Evolutionary conservation across 2,797 vertebrate species (phyloP).

Genomic region (Zalophus californianus): DNA sequence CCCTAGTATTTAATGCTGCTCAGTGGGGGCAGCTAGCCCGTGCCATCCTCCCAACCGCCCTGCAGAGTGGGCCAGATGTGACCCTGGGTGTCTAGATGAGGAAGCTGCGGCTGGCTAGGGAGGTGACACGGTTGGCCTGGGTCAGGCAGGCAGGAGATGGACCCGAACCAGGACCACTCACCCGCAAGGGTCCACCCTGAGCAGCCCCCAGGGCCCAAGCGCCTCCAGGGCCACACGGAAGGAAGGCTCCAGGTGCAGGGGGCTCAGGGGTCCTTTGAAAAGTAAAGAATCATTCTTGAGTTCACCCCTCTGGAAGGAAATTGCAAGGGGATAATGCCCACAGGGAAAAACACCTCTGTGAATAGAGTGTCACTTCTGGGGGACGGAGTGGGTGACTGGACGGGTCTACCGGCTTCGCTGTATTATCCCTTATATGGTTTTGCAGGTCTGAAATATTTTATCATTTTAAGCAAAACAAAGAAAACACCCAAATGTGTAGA

Average conservation of each 20-base stretch:
- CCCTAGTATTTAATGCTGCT: neutral
- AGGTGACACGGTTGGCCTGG: neutral
- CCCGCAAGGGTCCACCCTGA: neutral
- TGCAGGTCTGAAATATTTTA: neutral
- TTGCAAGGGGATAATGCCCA: neutral
- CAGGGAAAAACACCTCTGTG: neutral
- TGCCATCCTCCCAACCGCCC: fast-evolving
- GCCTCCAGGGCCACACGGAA: neutral
- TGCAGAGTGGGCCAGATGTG: fast-evolving
- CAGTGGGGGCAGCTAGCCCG: fast-evolving
- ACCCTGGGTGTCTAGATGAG: neutral
- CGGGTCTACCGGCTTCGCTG: fast-evolving
- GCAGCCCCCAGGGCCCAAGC: neutral
- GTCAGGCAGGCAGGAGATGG: fast-evolving
- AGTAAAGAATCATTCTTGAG: neutral
- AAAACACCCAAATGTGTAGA: neutral
- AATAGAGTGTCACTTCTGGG: neutral
- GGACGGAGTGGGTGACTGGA: fast-evolving
- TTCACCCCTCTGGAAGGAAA: neutral
- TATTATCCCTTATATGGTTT: no score
- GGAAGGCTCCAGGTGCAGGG: neutral
- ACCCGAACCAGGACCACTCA: neutral
- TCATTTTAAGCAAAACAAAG: neutral
- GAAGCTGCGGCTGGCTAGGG: neutral
- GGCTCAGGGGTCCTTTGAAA: neutral